phyloP scores from a whole-genome alignment of 2,797 vertebrate genomes.

The Platyrinchus mystaceus region DNA sequence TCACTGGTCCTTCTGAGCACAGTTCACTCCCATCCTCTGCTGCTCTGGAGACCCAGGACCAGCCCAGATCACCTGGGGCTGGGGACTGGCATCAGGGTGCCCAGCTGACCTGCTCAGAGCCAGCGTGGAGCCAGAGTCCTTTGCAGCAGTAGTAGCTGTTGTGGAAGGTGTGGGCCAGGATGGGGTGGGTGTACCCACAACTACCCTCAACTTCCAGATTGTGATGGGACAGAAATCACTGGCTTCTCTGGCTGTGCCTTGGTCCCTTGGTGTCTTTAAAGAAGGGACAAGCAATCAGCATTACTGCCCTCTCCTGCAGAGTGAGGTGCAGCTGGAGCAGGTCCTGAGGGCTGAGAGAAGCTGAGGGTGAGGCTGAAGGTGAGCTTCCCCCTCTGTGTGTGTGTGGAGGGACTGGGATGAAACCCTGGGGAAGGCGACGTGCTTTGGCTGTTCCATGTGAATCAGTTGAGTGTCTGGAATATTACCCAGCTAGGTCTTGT shows the following conservation, averaged over 20 bases:
- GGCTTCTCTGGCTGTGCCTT: not conserved
- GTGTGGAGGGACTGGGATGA: not conserved
- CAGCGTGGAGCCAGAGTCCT: not conserved
- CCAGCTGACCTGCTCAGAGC: not conserved
- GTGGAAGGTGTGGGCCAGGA: not conserved
- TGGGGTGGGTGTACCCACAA: rapidly evolving
- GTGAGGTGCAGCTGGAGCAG: not conserved
- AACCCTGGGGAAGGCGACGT: rapidly evolving
- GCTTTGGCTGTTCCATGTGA: not conserved
- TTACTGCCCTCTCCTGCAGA: not conserved
- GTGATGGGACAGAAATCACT: not conserved
- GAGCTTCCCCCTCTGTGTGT: not conserved
- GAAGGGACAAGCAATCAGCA: not conserved
- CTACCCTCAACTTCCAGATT: not conserved
- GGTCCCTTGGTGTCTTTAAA: not conserved
- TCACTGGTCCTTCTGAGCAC: not conserved
- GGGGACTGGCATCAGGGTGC: not conserved
- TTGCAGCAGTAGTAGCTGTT: not conserved
- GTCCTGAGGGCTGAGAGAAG: not conserved
- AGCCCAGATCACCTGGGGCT: not conserved
- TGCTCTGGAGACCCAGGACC: not conserved
- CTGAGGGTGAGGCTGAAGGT: not conserved
- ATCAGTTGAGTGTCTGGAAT: not conserved
- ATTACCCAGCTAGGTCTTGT: not conserved
- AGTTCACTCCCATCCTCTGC: not conserved